Evolutionary conservation across 64 coral and sea anemone genomes (phyloP).

Genomic region (Actinia equina): DNA sequence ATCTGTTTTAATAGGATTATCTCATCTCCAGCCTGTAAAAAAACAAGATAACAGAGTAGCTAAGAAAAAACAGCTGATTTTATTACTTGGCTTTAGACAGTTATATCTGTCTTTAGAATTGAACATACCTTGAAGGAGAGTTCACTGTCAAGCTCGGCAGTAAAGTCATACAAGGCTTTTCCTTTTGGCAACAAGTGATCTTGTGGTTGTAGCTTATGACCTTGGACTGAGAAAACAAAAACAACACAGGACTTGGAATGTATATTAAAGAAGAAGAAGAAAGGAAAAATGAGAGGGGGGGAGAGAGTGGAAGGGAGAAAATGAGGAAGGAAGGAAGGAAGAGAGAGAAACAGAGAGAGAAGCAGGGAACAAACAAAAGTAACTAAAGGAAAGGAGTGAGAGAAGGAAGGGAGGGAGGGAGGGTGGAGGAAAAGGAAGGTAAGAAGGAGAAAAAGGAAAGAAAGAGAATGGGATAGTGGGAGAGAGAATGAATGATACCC

Average conservation of each 20-base stretch:
- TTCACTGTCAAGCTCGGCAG: constrained; percentile 75
- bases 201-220: not conserved
- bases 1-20: constrained; percentile 66
- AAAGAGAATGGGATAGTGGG: not conserved
- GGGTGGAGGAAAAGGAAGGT: not conserved
- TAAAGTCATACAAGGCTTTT: constrained; percentile 92
- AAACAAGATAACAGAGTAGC: not conserved
- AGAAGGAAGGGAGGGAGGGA: no score
- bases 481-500: not conserved
- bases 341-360: not conserved
- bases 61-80: not conserved
- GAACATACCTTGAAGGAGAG: constrained; percentile 81
- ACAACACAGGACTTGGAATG: not conserved
- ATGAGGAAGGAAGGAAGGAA: not conserved
- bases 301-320: no score
- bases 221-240: not conserved
- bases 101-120: not conserved
- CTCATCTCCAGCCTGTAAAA: constrained; percentile 51
- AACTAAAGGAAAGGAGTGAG: no score
- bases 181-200: constrained; percentile 45
- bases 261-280: not conserved
- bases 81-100: not conserved
- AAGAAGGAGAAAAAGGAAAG: not conserved
- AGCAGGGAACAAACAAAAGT: no score
- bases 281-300: not conserved